phyloP scores from a whole-genome alignment of 1,140 invertebrate species.

The Condylostylus longicornis region DNA sequence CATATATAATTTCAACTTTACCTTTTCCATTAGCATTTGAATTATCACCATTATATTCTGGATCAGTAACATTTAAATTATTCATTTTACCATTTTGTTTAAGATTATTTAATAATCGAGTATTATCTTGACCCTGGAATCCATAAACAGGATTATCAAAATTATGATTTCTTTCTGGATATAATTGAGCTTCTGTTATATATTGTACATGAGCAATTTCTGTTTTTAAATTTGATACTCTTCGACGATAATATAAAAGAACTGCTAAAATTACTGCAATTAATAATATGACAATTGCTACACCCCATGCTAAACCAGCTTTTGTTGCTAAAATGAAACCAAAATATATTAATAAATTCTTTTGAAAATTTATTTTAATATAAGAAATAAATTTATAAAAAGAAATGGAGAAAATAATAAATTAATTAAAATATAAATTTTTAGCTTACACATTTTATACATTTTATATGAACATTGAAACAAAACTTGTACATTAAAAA shows the following conservation, averaged over 20 bases:
- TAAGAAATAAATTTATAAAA: not conserved
- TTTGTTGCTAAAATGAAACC: conserved; percentile 18
- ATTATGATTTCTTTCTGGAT: conserved; percentile 68
- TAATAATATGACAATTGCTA: conserved; percentile 52
- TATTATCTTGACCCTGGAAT: conserved; percentile 45
- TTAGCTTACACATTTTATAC: not conserved
- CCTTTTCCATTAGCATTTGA: conserved; percentile 27
- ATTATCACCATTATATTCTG: conserved; percentile 18
- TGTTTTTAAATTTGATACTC: conserved; percentile 63
- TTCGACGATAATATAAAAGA: conserved; percentile 59
- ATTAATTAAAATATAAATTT: not conserved
- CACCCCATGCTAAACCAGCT: conserved; percentile 46
- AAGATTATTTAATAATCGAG: conserved; percentile 50
- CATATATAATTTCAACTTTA: conserved; percentile 1
- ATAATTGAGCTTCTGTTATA: conserved; percentile 50
- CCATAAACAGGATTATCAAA: conserved; percentile 88
- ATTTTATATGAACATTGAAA: not conserved
- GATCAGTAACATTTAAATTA: conserved; percentile 19
- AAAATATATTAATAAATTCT: not conserved
- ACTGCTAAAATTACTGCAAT: conserved; percentile 43
- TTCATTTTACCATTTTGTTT: conserved; percentile 37
- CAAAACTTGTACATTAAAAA: conserved; percentile 13
- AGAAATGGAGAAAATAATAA: not conserved
- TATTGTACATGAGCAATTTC: conserved; percentile 81
- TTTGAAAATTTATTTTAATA: not conserved